Percentiles rank a stretch among this genome's conserved stretches.
Conservation (phyloP, 2,888 invertebrate species). For the Agelastica alni region DNA sequence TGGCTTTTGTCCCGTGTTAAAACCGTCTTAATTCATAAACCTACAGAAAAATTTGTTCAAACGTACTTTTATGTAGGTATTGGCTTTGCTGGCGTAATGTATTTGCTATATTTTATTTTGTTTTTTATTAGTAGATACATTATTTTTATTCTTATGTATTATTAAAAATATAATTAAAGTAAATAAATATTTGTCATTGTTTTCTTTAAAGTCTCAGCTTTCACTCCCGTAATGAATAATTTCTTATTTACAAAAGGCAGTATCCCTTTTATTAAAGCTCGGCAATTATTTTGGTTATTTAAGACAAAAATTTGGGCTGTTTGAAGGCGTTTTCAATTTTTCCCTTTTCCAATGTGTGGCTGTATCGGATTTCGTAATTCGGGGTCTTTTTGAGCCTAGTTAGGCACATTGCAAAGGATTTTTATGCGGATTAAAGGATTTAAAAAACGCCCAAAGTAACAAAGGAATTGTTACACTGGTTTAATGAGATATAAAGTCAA, state of each 20-base stretch:
- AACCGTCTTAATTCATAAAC: too few species aligned
- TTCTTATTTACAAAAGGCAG: constrained; percentile 46
- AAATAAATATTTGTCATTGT: too few species aligned
- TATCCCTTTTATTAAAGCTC: constrained; percentile 48
- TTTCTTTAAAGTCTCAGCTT: too few species aligned
- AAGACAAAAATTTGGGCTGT: constrained; percentile 40
- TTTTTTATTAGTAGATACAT: too few species aligned
- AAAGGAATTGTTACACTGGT: constrained; percentile 3
- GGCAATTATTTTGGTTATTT: constrained; percentile 46
- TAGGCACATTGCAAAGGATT: constrained; percentile 14
- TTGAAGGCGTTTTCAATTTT: constrained; percentile 9
- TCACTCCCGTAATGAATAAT: constrained; percentile 50
- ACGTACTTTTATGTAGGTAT: too few species aligned
- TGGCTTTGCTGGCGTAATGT: too few species aligned
- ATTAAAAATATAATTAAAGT: too few species aligned
- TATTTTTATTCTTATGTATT: too few species aligned
- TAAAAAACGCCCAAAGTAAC: constrained; percentile 4
- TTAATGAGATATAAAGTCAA: too few species aligned
- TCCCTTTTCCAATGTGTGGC: constrained; percentile 10
- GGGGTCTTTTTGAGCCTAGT: constrained; percentile 15
- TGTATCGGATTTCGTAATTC: constrained; percentile 26
- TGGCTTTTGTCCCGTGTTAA: too few species aligned
- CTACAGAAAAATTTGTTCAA: too few species aligned
- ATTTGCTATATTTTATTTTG: too few species aligned
- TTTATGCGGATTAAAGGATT: constrained; percentile 15